Percentiles rank a stretch among this genome's conserved stretches.
phyloP scores from a whole-genome alignment of 2,797 vertebrate genomes.

The Rhabdophis nuchalis region DNA sequence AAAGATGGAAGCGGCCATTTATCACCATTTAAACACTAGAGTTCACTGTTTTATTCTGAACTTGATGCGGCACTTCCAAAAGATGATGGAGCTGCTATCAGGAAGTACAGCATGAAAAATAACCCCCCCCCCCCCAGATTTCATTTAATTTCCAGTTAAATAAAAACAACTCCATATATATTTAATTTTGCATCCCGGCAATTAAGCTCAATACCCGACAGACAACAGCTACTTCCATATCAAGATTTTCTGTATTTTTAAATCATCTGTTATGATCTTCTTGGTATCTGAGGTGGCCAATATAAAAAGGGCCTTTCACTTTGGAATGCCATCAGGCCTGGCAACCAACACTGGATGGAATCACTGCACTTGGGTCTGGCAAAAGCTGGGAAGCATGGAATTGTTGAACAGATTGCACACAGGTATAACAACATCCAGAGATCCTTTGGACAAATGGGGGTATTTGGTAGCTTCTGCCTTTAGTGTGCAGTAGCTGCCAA shows the following conservation, averaged over 20 bases:
- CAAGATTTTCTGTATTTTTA: not conserved
- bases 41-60: not conserved
- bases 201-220: not conserved
- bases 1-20: not conserved
- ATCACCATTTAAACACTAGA: not conserved
- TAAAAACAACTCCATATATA: not conserved
- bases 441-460: not conserved
- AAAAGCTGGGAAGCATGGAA: not conserved
- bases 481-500: too few relatives aligned
- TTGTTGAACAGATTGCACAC: not conserved
- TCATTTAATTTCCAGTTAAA: not conserved
- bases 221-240: not conserved
- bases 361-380: not conserved
- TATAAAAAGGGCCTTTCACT: not conserved
- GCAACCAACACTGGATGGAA: not conserved
- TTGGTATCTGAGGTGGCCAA: not conserved
- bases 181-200: not conserved
- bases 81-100: not conserved
- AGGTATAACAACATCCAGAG: not conserved
- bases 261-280: not conserved
- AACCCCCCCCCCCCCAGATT: not conserved
- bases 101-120: not conserved
- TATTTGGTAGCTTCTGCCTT: not conserved
- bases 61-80: not conserved
- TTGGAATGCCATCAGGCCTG: not conserved